phyloP scores from a whole-genome alignment of 2,797 vertebrate species.

The Parotocinclus haroldoi region DNA sequence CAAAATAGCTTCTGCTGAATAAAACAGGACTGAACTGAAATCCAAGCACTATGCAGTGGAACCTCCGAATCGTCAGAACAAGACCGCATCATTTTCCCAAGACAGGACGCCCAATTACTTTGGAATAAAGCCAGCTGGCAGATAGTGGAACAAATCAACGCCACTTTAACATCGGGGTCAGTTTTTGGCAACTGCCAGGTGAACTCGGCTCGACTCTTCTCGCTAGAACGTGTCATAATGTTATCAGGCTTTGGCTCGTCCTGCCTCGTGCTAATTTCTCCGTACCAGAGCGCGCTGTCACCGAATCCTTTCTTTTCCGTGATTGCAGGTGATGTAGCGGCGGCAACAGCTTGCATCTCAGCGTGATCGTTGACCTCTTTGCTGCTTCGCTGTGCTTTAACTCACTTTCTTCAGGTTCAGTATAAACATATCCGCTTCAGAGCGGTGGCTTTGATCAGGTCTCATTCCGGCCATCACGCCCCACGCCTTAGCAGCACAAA shows the following conservation, averaged over 20 bases:
- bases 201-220: conserved; percentile 3
- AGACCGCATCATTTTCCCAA: neutral
- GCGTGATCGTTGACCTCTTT: conserved; percentile 68
- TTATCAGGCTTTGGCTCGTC: conserved; percentile 4
- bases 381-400: conserved; percentile 26
- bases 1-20: too few species aligned
- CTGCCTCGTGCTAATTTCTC: conserved; percentile 14
- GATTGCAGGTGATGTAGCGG: conserved; percentile 55
- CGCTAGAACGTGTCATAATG: conserved; percentile 4
- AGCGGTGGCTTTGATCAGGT: neutral
- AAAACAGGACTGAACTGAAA: too few species aligned
- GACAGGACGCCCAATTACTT: conserved; percentile 21
- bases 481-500: neutral
- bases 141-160: conserved; percentile 40
- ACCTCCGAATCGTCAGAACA: too few species aligned
- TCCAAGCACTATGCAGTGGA: too few species aligned
- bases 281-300: conserved; percentile 42
- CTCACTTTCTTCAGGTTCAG: conserved; percentile 18
- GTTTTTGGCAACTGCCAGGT: conserved; percentile 5
- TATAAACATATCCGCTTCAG: conserved; percentile 5
- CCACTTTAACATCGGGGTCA: conserved; percentile 16
- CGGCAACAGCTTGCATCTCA: conserved; percentile 74
- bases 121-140: conserved; percentile 23
- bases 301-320: conserved; percentile 45
- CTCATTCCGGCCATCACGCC: neutral